Percentiles rank a stretch among this genome's conserved stretches.
phyloP scores from a whole-genome alignment of 2,888 invertebrate genomes.

The Plemyria rubiginata region DNA sequence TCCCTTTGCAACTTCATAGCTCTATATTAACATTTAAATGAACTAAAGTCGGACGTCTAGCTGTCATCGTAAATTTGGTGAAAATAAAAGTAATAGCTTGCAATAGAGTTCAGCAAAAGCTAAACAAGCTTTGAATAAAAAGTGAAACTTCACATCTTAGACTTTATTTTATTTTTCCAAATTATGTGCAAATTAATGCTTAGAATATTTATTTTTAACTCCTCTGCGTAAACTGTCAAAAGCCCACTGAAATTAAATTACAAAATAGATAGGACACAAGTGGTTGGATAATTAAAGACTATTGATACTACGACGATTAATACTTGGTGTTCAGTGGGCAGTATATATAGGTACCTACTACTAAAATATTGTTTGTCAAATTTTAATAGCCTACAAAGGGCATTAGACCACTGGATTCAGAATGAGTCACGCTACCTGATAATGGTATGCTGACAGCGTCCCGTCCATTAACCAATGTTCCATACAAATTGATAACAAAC shows the following conservation, averaged over 20 bases:
- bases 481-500: slow-evolving; percentile 79
- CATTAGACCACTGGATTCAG: slow-evolving; percentile 48
- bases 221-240: no score
- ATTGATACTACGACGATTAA: no score
- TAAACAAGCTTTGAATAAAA: slow-evolving; percentile 11
- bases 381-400: slow-evolving; percentile 25
- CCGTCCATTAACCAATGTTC: slow-evolving; percentile 72
- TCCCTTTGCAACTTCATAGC: no score
- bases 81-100: slow-evolving; percentile 27
- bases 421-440: slow-evolving; percentile 68
- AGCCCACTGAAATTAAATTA: no score
- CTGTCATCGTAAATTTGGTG: slow-evolving; percentile 28
- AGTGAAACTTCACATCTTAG: slow-evolving; percentile 9
- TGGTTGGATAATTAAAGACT: no score
- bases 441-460: slow-evolving; percentile 75
- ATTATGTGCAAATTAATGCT: background rate
- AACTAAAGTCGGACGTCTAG: background rate
- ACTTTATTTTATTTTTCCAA: no score
- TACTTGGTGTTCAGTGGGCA: no score
- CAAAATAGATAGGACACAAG: no score
- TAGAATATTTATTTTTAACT: no score
- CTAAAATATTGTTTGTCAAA: background rate
- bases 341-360: background rate
- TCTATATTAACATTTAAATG: slow-evolving; percentile 1
- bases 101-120: slow-evolving; percentile 11